A percentile compares a stretch with the other conserved stretches of the same genome.
Conservation (phyloP, 2,888 invertebrate species). For the Epirrita christyi region DNA sequence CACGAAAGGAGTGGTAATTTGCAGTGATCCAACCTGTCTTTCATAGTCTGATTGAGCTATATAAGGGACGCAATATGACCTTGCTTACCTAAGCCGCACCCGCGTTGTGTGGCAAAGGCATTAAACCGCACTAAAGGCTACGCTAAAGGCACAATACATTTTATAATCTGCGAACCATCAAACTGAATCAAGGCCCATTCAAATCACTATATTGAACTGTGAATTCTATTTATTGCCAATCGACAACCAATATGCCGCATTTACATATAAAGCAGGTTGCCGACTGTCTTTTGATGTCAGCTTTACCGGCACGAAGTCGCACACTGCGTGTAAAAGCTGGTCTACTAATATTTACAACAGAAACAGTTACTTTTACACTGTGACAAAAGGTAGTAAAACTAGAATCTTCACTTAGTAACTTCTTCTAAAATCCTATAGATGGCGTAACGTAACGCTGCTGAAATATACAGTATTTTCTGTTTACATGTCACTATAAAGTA, state of each 20-base stretch:
- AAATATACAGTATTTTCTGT: no score
- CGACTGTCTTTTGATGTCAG: background rate
- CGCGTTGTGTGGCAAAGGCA: conserved; percentile 24
- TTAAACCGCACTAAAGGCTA: conserved; percentile 34
- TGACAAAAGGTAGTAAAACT: no score
- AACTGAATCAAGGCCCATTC: conserved; percentile 41
- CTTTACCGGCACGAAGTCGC: background rate
- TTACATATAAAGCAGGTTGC: conserved; percentile 12
- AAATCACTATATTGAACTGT: conserved; percentile 56
- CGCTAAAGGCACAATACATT: conserved; percentile 34
- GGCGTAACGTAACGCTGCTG: no score
- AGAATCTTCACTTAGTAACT: no score
- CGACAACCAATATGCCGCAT: conserved; percentile 54
- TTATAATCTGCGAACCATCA: conserved; percentile 47
- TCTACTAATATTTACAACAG: no score
- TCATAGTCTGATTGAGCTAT: background rate
- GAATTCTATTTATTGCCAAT: conserved; percentile 59
- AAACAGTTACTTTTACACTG: no score
- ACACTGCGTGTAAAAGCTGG: no score
- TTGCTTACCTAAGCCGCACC: conserved; percentile 13
- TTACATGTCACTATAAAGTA: no score
- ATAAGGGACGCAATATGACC: no score
- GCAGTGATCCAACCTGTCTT: no score
- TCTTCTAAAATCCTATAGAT: no score
- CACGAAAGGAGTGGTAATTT: no score